A percentile compares a stretch with the other conserved stretches of the same genome.
Evolutionary conservation across 2,888 invertebrate species (phyloP).

Genomic region (Drosophila heteroneura): DNA sequence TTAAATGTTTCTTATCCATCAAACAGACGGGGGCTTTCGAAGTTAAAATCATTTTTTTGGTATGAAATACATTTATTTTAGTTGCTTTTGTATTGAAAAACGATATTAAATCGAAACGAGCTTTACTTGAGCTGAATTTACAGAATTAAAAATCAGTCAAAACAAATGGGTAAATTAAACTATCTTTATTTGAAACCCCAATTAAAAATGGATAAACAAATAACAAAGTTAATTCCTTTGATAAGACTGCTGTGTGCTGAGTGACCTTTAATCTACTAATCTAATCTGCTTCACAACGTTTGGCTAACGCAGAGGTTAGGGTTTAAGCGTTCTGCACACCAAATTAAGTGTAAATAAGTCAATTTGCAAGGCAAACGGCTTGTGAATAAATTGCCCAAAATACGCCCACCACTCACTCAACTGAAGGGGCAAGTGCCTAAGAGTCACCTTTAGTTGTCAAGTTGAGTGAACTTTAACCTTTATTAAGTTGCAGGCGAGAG

Average conservation of each 20-base stretch:
- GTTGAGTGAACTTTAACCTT: slow-evolving; percentile 61
- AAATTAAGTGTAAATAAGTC: slow-evolving; percentile 60
- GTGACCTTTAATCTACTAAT: slow-evolving; percentile 9
- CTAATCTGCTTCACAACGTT: slow-evolving; percentile 4
- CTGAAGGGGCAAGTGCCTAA: slow-evolving; percentile 1
- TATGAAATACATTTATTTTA: not conserved
- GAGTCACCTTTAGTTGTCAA: slow-evolving; percentile 16
- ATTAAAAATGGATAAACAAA: not conserved
- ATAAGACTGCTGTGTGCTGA: not conserved
- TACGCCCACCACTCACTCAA: slow-evolving; percentile 12
- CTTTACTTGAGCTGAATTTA: not conserved
- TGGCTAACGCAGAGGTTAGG: slow-evolving; percentile 7
- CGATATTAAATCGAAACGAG: not conserved
- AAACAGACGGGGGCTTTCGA: not conserved
- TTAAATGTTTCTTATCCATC: not conserved
- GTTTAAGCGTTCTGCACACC: slow-evolving; percentile 34
- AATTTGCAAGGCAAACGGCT: slow-evolving; percentile 44
- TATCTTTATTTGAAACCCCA: not conserved
- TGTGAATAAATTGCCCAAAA: slow-evolving; percentile 44
- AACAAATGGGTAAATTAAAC: not conserved
- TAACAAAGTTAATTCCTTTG: not conserved
- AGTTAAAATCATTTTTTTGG: too few relatives aligned
- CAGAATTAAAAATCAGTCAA: not conserved
- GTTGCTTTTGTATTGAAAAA: not conserved
- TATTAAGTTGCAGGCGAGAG: slow-evolving; percentile 19